Conservation (phyloP, 2,888 invertebrate genomes). For the Pristionchus arcanus region DNA sequence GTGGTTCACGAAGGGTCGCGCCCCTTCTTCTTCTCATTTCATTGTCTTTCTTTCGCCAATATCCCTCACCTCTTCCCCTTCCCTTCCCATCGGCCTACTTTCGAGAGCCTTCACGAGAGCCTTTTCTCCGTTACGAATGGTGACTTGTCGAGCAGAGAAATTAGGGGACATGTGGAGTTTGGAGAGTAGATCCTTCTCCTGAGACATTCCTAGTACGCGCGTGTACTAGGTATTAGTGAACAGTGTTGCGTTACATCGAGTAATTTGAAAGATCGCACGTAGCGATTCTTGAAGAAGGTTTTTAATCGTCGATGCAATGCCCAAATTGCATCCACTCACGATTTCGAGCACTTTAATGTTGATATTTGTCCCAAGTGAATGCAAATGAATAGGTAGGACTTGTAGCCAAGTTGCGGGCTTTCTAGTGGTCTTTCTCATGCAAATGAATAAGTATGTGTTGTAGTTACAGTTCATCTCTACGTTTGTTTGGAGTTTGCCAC, state of each 20-base stretch:
- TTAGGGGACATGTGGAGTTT: not conserved
- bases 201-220: not conserved
- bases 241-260: not conserved
- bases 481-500: too few species aligned
- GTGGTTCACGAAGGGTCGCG: not conserved
- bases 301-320: not conserved
- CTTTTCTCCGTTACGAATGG: not conserved
- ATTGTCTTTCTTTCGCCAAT: conserved; percentile 39
- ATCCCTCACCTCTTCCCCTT: conserved; percentile 29
- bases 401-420: too few species aligned
- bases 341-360: not conserved
- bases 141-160: not conserved
- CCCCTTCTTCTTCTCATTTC: conserved; percentile 7
- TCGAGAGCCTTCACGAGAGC: not conserved
- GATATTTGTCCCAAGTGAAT: not conserved
- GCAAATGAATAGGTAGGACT: too few species aligned
- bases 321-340: not conserved
- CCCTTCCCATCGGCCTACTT: not conserved
- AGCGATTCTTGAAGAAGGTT: not conserved
- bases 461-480: too few species aligned
- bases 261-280: not conserved
- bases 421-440: too few species aligned
- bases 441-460: too few species aligned
- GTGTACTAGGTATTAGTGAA: not conserved
- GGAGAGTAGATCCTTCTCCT: not conserved